Conservation (phyloP, 2,888 invertebrate genomes). For the Bombylius discolor region DNA sequence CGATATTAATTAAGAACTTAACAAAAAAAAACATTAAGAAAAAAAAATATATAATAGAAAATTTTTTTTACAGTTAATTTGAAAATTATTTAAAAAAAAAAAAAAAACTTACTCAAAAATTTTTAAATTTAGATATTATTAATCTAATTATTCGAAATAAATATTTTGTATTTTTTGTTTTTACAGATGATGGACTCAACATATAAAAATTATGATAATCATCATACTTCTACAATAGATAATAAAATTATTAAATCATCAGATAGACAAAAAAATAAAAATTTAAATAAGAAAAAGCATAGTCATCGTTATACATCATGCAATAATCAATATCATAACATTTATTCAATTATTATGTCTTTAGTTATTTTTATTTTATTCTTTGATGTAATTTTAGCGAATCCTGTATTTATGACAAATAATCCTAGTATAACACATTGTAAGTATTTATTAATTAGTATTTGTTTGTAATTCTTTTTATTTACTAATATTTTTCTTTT, state of each 20-base stretch:
- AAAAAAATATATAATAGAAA: too few relatives aligned
- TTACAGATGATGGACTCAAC: neutral
- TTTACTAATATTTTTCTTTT: neutral
- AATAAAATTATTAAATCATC: neutral
- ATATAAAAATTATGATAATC: neutral
- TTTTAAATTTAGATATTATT: too few relatives aligned
- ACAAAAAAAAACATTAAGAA: too few relatives aligned
- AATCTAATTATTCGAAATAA: too few relatives aligned
- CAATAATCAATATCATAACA: too few relatives aligned
- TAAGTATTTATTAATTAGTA: slow-evolving; percentile 23
- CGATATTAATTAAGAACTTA: too few relatives aligned
- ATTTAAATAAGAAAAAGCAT: too few relatives aligned
- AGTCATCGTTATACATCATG: neutral
- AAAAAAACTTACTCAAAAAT: too few relatives aligned
- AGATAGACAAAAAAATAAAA: neutral
- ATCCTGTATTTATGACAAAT: slow-evolving; percentile 33
- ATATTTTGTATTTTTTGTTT: neutral
- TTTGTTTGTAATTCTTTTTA: neutral
- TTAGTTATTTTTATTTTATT: slow-evolving; percentile 17
- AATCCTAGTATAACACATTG: slow-evolving; percentile 37
- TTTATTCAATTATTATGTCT: slow-evolving; percentile 5
- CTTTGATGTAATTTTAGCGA: slow-evolving; percentile 23
- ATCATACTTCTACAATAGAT: neutral
- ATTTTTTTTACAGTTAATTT: too few relatives aligned
- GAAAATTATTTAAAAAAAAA: too few relatives aligned